Conservation (phyloP, 2,797 vertebrate species). For the Ambastaia sidthimunki region DNA sequence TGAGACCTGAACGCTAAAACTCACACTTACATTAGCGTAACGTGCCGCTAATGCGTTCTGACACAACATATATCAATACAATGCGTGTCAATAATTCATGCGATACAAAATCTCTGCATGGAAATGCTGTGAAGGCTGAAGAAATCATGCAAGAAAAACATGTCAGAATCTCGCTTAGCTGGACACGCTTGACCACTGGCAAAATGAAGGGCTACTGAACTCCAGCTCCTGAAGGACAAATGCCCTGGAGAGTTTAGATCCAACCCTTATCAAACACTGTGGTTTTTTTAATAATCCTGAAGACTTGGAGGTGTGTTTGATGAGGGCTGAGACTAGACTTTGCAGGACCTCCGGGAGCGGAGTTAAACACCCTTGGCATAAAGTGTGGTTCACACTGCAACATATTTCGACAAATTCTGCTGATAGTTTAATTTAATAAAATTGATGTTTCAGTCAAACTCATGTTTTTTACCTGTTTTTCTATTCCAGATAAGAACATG, state of each 20-base stretch:
- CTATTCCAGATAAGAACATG: too few relatives aligned
- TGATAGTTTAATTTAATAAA: too few relatives aligned
- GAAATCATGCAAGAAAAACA: neutral
- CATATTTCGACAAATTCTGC: too few relatives aligned
- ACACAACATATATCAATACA: conserved; percentile 46
- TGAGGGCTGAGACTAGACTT: neutral
- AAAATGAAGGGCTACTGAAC: neutral
- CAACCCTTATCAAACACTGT: neutral
- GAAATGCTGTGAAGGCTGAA: neutral
- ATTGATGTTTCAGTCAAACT: too few relatives aligned
- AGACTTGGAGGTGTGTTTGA: neutral
- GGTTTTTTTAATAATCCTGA: neutral
- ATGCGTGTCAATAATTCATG: conserved; percentile 42
- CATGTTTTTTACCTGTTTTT: too few relatives aligned
- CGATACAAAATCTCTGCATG: neutral
- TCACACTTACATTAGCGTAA: conserved; percentile 38
- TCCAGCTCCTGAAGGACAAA: neutral
- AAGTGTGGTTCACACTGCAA: too few relatives aligned
- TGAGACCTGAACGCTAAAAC: conserved; percentile 54
- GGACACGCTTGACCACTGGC: neutral
- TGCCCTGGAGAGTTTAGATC: neutral
- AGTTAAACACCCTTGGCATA: too few relatives aligned
- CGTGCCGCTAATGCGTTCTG: conserved; percentile 33
- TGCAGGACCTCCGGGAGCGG: too few relatives aligned
- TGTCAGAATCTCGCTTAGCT: neutral